phyloP scores from a whole-genome alignment of 2,888 invertebrate genomes.

The Nesidiocoris tenuis region DNA sequence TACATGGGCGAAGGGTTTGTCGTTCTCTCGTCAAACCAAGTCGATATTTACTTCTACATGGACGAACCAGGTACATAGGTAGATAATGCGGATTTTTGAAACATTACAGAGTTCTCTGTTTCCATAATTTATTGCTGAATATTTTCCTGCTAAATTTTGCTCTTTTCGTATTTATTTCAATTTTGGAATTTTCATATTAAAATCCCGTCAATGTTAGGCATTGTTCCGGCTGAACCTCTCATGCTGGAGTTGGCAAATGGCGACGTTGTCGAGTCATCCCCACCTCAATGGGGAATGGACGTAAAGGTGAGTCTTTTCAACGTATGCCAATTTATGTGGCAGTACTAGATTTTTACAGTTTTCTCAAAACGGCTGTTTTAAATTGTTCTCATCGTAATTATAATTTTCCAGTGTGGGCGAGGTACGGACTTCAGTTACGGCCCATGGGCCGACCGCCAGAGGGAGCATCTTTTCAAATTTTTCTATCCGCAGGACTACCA shows the following conservation, averaged over 20 bases:
- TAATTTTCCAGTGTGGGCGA: slow-evolving; percentile 68
- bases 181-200: too few species aligned
- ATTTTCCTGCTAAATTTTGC: not conserved
- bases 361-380: not conserved
- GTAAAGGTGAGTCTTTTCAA: slow-evolving; percentile 64
- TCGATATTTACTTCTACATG: slow-evolving; percentile 95
- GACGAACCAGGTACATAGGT: slow-evolving; percentile 78
- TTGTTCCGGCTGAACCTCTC: slow-evolving; percentile 89
- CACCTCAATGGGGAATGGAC: slow-evolving; percentile 94
- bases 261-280: slow-evolving; percentile 87
- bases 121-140: too few species aligned
- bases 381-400: not conserved
- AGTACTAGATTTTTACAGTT: not conserved
- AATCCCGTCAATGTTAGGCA: slow-evolving; percentile 54
- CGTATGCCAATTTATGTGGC: not conserved
- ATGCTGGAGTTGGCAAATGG: slow-evolving; percentile 87
- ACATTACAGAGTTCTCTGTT: too few species aligned
- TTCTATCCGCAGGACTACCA: slow-evolving; percentile 91
- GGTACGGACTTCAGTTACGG: slow-evolving; percentile 97
- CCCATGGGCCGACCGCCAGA: slow-evolving; percentile 97
- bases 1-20: slow-evolving; percentile 99
- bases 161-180: not conserved
- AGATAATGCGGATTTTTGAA: too few species aligned
- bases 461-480: slow-evolving; percentile 91
- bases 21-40: slow-evolving; percentile 89